Evolutionary conservation across 2,797 vertebrate species (phyloP).

Genomic region (Hyperoplus lanceolatus): DNA sequence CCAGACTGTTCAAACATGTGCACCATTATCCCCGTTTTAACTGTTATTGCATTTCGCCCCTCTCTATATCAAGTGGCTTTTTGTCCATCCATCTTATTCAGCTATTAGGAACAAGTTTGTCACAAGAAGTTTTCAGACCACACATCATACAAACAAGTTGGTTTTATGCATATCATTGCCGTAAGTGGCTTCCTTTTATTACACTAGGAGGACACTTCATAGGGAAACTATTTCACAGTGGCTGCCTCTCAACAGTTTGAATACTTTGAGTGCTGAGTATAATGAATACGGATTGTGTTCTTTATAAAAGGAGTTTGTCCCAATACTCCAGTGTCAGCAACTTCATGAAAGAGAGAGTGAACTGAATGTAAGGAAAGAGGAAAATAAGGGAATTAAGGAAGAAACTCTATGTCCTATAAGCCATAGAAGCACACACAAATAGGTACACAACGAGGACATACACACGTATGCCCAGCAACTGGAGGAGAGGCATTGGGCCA

Average conservation of each 20-base stretch:
- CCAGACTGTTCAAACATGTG: not conserved
- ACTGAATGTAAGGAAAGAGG: not conserved
- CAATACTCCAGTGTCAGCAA: conserved; percentile 8
- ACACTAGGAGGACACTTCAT: not conserved
- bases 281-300: conserved; percentile 1
- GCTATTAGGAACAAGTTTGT: not conserved
- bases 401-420: not conserved
- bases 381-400: conserved; percentile 5
- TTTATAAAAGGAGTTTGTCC: not conserved
- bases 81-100: too few relatives aligned
- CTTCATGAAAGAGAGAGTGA: not conserved
- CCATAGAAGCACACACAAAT: not conserved
- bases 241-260: not conserved
- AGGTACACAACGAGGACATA: conserved; percentile 17
- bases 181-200: conserved; percentile 1
- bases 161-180: not conserved
- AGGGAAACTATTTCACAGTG: not conserved
- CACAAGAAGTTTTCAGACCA: not conserved
- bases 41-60: not conserved
- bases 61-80: not conserved
- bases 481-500: conserved; percentile 39
- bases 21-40: too few relatives aligned
- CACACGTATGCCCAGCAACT: conserved; percentile 30
- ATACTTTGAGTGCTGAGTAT: not conserved
- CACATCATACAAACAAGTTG: not conserved